A percentile compares a stretch with the other conserved stretches of the same genome.
Conservation (phyloP, 2,113 vertebrate species). For the Arothron firmamentum region DNA sequence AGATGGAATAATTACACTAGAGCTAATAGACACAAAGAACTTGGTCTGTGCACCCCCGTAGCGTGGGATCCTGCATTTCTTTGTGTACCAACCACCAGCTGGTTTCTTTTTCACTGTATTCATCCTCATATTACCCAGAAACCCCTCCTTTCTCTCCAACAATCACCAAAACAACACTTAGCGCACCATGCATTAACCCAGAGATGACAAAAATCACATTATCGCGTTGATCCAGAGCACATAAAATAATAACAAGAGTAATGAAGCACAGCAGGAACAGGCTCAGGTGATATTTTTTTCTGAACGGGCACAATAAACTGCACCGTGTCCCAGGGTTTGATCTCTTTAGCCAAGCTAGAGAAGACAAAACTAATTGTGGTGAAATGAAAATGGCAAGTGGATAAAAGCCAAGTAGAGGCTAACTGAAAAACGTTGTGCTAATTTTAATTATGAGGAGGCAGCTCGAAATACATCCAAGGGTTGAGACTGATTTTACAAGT, state of each 20-base stretch:
- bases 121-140: constrained; percentile 41
- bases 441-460: constrained; percentile 8
- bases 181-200: constrained; percentile 21
- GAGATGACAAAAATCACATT: constrained; percentile 13
- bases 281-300: constrained; percentile 11
- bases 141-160: constrained; percentile 13
- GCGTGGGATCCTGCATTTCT: constrained; percentile 26
- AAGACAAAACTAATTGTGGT: constrained; percentile 1
- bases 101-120: constrained; percentile 43
- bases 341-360: constrained; percentile 4
- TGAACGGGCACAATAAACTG: constrained; percentile 13
- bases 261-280: constrained; percentile 12
- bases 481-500: no score
- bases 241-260: neutral
- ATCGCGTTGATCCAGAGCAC: constrained; percentile 30
- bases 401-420: constrained; percentile 2
- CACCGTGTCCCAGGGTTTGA: constrained; percentile 20
- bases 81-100: constrained; percentile 54
- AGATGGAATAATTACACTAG: constrained; percentile 14
- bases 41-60: neutral
- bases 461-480: no score
- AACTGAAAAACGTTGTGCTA: constrained; percentile 6
- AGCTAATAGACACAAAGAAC: constrained; percentile 13
- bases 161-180: constrained; percentile 1
- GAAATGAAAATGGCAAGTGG: constrained; percentile 1